These are phyloP conservation scores for Tinamus major DNA, from an alignment of 2,797 vertebrate species.

Conservation along the genomic window DNA sequence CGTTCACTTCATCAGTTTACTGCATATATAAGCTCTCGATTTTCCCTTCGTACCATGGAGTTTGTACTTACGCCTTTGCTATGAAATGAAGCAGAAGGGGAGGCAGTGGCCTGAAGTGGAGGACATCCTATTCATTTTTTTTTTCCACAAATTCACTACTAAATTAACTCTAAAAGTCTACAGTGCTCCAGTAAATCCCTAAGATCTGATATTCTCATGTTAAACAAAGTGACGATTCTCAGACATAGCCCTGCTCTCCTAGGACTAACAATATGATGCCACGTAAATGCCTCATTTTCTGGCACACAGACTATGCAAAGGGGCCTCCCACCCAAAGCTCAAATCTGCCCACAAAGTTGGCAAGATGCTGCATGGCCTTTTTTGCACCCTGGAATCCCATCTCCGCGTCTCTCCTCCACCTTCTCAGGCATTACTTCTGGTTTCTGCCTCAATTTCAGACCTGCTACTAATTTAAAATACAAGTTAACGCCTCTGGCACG, in stretches of 20 bases:
- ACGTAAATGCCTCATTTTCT: fast-evolving
- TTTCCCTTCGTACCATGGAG: fast-evolving
- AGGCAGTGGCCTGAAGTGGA: neutral
- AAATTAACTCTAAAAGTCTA: neutral
- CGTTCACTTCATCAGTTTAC: neutral
- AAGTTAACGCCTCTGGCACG: neutral
- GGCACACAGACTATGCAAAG: neutral
- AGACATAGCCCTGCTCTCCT: neutral
- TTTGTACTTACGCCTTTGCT: neutral
- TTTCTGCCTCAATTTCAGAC: neutral
- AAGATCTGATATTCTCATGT: neutral
- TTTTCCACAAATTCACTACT: neutral
- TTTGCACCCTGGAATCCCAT: neutral
- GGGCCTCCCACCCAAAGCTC: neutral
- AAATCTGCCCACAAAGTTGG: neutral
- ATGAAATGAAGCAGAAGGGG: neutral
- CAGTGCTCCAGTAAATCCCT: neutral
- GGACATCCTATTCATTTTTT: neutral
- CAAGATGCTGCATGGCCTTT: neutral
- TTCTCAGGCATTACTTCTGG: neutral
- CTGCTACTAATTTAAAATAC: neutral
- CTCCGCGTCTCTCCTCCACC: neutral
- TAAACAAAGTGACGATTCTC: neutral
- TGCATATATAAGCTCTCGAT: neutral
- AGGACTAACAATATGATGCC: neutral